phyloP scores from a whole-genome alignment of 2,888 invertebrate species.

The Marasmarcha lunaedactyla region DNA sequence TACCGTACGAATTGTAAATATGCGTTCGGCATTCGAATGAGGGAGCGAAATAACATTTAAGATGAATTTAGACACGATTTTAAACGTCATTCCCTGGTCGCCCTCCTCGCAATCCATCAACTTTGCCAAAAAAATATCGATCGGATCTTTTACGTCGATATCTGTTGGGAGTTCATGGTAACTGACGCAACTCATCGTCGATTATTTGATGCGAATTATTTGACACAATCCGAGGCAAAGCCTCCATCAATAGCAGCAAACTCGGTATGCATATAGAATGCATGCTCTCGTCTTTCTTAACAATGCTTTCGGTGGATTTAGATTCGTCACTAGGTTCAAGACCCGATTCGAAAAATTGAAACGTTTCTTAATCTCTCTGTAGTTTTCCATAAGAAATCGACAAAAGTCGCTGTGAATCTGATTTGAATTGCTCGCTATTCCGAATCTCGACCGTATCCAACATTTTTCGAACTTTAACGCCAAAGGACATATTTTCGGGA shows the following conservation, averaged over 20 bases:
- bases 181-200: slow-evolving; percentile 6
- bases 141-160: slow-evolving; percentile 4
- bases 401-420: neutral
- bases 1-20: too few relatives aligned
- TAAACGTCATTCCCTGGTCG: slow-evolving; percentile 1
- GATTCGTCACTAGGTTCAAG: slow-evolving; percentile 6
- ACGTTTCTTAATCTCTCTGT: slow-evolving; percentile 7
- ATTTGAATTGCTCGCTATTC: too few relatives aligned
- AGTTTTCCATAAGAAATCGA: slow-evolving; percentile 6
- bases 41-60: slow-evolving; percentile 7
- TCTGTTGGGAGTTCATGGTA: neutral
- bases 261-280: slow-evolving; percentile 8
- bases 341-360: slow-evolving; percentile 8
- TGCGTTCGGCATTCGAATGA: slow-evolving; percentile 11
- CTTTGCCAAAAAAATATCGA: slow-evolving; percentile 6
- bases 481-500: too few relatives aligned
- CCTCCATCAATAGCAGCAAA: slow-evolving; percentile 9
- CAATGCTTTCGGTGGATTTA: slow-evolving; percentile 8
- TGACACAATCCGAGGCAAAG: slow-evolving; percentile 9
- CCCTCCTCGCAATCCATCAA: slow-evolving; percentile 1
- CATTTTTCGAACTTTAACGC: too few relatives aligned
- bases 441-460: too few relatives aligned
- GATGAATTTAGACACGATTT: neutral
- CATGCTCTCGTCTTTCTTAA: slow-evolving; percentile 6
- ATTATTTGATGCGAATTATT: slow-evolving; percentile 9